Conservation (phyloP, 2,797 vertebrate species). For the Nasua narica region DNA sequence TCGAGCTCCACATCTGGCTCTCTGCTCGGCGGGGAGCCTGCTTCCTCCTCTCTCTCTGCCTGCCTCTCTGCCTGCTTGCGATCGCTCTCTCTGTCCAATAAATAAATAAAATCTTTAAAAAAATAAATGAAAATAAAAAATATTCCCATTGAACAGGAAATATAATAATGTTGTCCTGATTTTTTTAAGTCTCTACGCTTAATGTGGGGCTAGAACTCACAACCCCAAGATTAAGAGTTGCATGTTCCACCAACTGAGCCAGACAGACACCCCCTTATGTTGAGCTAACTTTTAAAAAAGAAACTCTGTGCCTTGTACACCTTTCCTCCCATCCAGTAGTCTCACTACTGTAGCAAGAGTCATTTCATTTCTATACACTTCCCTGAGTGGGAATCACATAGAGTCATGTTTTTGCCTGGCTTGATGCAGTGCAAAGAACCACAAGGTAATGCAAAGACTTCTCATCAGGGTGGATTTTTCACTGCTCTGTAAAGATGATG, state of each 20-base stretch:
- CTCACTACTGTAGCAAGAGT: not conserved
- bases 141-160: not conserved
- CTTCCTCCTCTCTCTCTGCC: too few species aligned
- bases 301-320: not conserved
- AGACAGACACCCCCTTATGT: not conserved
- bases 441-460: not conserved
- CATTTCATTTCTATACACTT: not conserved
- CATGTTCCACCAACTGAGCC: not conserved
- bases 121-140: not conserved
- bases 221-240: not conserved
- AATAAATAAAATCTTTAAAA: too few species aligned
- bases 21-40: too few species aligned
- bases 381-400: not conserved
- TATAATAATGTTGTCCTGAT: not conserved
- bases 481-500: not conserved
- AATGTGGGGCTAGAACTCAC: not conserved
- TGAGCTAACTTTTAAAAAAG: conserved; percentile 4
- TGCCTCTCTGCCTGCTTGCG: too few species aligned
- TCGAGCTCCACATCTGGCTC: too few species aligned
- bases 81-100: too few species aligned
- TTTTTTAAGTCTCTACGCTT: not conserved
- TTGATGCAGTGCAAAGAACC: not conserved
- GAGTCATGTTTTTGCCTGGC: not conserved
- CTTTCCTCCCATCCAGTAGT: not conserved
- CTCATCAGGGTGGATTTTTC: not conserved